A percentile compares a stretch with the other conserved stretches of the same genome.
Evolutionary conservation across 2,888 invertebrate genomes (phyloP).

Genomic region (Serripes groenlandicus): DNA sequence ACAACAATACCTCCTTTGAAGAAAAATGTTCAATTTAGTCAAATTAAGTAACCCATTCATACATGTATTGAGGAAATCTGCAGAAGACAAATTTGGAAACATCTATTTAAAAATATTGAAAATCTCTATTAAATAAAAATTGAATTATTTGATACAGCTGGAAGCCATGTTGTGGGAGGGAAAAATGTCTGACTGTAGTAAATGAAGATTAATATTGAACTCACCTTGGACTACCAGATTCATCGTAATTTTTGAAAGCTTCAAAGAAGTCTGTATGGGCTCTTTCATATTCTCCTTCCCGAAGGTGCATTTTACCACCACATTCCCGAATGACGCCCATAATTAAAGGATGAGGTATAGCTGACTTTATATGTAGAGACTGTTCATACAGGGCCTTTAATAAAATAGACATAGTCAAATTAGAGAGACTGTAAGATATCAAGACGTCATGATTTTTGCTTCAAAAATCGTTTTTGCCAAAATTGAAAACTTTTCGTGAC

Average conservation of each 20-base stretch:
- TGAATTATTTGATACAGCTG: too few relatives aligned
- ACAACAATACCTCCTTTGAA: too few relatives aligned
- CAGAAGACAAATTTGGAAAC: too few relatives aligned
- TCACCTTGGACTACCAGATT: slow-evolving; percentile 96
- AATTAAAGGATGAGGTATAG: slow-evolving; percentile 99
- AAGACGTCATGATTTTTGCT: not conserved
- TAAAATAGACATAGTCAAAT: too few relatives aligned
- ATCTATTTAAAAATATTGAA: too few relatives aligned
- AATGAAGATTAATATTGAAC: not conserved
- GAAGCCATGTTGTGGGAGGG: too few relatives aligned
- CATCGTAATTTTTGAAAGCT: slow-evolving; percentile 99
- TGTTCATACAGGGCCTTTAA: slow-evolving; percentile 95
- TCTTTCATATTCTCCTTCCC: slow-evolving; percentile 99
- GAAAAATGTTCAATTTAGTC: too few relatives aligned
- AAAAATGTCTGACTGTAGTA: too few relatives aligned
- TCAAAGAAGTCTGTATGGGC: slow-evolving; percentile 99
- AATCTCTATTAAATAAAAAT: too few relatives aligned
- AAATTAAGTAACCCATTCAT: too few relatives aligned
- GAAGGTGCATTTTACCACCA: slow-evolving; percentile 99
- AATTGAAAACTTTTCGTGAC: not conserved
- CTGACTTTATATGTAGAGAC: slow-evolving; percentile 99
- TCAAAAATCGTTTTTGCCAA: not conserved
- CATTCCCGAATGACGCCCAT: slow-evolving; percentile 99
- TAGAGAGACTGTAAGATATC: not conserved
- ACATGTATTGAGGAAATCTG: too few relatives aligned